Evolutionary conservation across 30 jellyfish, hydroid and myxozoan species (phyloP).

Genomic region (Sanderia malayensis): DNA sequence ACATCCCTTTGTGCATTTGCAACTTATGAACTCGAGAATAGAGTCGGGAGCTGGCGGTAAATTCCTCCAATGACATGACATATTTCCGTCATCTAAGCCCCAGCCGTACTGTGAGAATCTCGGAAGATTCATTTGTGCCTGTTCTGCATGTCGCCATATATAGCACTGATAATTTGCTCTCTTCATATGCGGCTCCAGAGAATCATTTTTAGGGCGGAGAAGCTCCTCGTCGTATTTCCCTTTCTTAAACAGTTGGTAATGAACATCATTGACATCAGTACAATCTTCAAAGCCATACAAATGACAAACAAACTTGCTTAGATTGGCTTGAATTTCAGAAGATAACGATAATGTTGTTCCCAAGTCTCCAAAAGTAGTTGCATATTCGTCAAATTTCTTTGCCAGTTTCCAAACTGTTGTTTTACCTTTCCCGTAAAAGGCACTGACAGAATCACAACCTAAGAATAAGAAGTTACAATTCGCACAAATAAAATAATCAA

Average conservation of each 20-base stretch:
- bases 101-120: conserved; percentile 45
- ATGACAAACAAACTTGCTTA: conserved; percentile 32
- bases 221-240: conserved; percentile 63
- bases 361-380: conserved; percentile 10
- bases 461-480: not conserved
- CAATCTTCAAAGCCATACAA: conserved; percentile 36
- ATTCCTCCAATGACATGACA: conserved; percentile 27
- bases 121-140: conserved; percentile 29
- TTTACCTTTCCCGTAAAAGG: conserved; percentile 31
- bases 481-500: too few species aligned
- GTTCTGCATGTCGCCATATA: conserved; percentile 62
- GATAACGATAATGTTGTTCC: conserved; percentile 24
- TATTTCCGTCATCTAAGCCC: conserved; percentile 24
- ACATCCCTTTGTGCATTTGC: conserved; percentile 62
- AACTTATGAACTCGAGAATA: conserved; percentile 29
- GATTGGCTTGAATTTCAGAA: conserved; percentile 1
- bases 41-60: conserved; percentile 62
- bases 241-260: conserved; percentile 30
- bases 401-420: conserved; percentile 34
- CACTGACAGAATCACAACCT: conserved; percentile 59
- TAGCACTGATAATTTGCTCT: conserved; percentile 62
- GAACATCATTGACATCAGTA: conserved; percentile 22
- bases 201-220: conserved; percentile 60
- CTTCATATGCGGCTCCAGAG: conserved; percentile 29
- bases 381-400: conserved; percentile 24